These are phyloP conservation scores for Oreochromis aureus DNA, from an alignment of 2,113 vertebrate genomes.

Conservation along the genomic window DNA sequence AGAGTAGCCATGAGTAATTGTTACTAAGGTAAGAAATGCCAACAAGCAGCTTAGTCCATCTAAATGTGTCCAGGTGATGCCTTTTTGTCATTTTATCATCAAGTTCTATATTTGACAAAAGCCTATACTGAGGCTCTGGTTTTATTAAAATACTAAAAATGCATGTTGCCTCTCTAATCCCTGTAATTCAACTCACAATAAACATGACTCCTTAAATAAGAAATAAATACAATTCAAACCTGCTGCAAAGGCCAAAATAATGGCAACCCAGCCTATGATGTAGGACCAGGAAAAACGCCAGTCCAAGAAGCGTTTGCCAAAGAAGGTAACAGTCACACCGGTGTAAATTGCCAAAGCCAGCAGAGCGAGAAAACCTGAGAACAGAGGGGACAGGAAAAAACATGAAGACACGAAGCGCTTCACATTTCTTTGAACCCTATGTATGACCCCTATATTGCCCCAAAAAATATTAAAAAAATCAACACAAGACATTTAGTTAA, in stretches of 20 bases:
- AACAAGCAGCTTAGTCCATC: not conserved
- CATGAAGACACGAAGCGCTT: not conserved
- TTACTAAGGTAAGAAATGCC: not conserved
- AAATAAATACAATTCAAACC: slow-evolving; percentile 47
- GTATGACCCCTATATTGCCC: not conserved
- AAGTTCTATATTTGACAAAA: not conserved
- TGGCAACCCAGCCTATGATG: slow-evolving; percentile 77
- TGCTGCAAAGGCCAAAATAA: slow-evolving; percentile 70
- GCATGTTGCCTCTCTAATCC: not conserved
- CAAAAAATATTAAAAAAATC: not conserved
- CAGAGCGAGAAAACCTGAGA: slow-evolving; percentile 74
- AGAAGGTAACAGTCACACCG: slow-evolving; percentile 74
- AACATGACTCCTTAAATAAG: not conserved
- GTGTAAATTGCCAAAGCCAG: slow-evolving; percentile 79
- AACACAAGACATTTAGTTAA: not conserved
- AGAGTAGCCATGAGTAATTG: not conserved
- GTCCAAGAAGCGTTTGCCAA: slow-evolving; percentile 73
- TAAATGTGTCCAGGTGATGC: not conserved
- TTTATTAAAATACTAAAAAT: not conserved
- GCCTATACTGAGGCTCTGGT: not conserved
- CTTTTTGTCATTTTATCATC: not conserved
- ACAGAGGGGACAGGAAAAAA: not conserved
- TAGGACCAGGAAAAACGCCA: slow-evolving; percentile 87
- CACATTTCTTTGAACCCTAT: not conserved
- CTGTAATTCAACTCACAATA: not conserved